These are phyloP conservation scores for Cataglyphis hispanica DNA, from an alignment of 1,140 invertebrate genomes.

Conservation along the genomic window DNA sequence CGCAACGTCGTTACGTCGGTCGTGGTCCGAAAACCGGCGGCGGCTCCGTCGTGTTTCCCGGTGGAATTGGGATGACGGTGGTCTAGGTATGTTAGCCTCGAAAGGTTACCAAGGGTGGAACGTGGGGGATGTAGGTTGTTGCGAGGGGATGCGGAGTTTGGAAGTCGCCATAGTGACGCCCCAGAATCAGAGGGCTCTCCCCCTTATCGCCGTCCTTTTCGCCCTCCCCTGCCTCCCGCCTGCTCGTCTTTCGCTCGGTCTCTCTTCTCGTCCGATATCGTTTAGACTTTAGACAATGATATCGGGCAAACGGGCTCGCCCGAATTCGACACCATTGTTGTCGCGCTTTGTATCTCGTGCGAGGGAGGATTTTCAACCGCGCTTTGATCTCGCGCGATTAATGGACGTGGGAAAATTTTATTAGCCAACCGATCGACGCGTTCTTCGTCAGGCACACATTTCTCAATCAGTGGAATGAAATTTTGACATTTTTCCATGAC, in stretches of 20 bases:
- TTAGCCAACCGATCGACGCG: slow-evolving; percentile 6
- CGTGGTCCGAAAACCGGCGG: background rate
- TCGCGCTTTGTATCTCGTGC: background rate
- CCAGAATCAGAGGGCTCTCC: slow-evolving; percentile 40
- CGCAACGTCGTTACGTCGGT: slow-evolving; percentile 27
- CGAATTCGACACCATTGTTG: background rate
- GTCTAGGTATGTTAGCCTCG: slow-evolving; percentile 32
- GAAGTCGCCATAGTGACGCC: slow-evolving; percentile 74
- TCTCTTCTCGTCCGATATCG: background rate
- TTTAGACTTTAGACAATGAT: slow-evolving; percentile 45
- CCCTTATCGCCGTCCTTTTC: background rate
- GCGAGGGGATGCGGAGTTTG: slow-evolving; percentile 16
- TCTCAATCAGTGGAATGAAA: background rate
- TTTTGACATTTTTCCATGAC: slow-evolving; percentile 21
- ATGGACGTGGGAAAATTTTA: slow-evolving; percentile 39
- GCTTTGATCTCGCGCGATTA: slow-evolving; percentile 55
- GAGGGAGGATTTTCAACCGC: background rate
- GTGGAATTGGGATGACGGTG: slow-evolving; percentile 26
- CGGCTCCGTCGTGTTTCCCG: slow-evolving; percentile 6
- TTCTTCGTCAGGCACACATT: slow-evolving; percentile 22
- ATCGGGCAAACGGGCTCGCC: slow-evolving; percentile 21
- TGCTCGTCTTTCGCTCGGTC: background rate
- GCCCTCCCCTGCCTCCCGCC: background rate
- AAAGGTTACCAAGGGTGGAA: slow-evolving; percentile 20
- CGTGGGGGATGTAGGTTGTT: background rate